These are phyloP conservation scores for Wasmannia auropunctata DNA, from an alignment of 1,140 invertebrate genomes.

Conservation along the genomic window DNA sequence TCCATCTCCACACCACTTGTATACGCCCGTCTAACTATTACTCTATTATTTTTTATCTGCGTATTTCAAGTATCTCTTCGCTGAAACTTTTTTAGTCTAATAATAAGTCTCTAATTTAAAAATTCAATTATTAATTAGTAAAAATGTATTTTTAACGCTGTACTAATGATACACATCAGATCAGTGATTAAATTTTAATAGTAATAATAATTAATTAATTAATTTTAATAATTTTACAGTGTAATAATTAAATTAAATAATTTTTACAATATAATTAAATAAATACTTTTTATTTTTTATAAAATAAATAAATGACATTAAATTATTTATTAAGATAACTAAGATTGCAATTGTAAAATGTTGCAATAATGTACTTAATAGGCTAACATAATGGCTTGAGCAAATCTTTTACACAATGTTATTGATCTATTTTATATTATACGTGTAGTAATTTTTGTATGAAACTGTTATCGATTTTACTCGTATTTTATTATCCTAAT, in stretches of 20 bases:
- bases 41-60: conserved; percentile 38
- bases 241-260: neutral
- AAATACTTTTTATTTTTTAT: neutral
- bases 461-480: neutral
- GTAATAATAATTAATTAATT: neutral
- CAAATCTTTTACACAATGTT: neutral
- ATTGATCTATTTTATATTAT: neutral
- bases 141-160: neutral
- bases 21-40: conserved; percentile 36
- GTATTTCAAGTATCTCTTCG: neutral
- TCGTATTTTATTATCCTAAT: neutral
- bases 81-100: neutral
- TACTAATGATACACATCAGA: neutral
- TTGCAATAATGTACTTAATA: neutral
- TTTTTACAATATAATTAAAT: neutral
- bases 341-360: neutral
- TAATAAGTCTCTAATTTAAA: neutral
- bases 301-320: neutral
- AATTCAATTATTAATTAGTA: neutral
- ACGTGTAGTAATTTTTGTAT: neutral
- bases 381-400: neutral
- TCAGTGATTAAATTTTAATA: neutral
- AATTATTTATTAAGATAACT: neutral
- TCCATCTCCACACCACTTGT: conserved; percentile 14
- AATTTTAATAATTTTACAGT: neutral